These are phyloP conservation scores for Tangara arthus DNA, from an alignment of 2,797 vertebrate genomes.

Conservation along the genomic window DNA sequence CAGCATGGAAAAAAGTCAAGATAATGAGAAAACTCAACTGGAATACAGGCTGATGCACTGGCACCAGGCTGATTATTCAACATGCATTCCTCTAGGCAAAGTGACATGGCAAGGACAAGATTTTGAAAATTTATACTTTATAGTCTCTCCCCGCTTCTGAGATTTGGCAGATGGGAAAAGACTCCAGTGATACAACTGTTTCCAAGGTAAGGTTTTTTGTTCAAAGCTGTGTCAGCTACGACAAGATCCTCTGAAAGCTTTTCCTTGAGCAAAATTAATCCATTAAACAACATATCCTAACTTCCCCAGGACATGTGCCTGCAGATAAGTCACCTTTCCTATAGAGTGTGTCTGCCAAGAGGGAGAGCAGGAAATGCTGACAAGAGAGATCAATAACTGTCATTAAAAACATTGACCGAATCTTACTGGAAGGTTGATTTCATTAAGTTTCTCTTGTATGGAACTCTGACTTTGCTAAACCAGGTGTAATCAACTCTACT, in stretches of 20 bases:
- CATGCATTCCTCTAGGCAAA: background rate
- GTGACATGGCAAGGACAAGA: background rate
- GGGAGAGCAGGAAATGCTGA: background rate
- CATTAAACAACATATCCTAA: slow-evolving; percentile 15
- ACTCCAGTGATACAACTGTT: background rate
- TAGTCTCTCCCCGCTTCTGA: background rate
- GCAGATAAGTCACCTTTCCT: slow-evolving; percentile 7
- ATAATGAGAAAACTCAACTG: slow-evolving; percentile 17
- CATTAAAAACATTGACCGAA: slow-evolving; percentile 5
- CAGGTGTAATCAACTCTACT: background rate
- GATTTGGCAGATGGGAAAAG: background rate
- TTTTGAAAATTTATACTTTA: background rate
- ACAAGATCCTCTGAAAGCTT: slow-evolving; percentile 25
- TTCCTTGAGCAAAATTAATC: slow-evolving; percentile 30
- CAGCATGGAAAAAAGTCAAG: background rate
- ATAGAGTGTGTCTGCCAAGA: background rate
- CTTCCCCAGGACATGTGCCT: background rate
- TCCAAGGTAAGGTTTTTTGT: background rate
- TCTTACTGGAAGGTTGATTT: background rate
- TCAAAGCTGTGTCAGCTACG: background rate
- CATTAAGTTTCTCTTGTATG: background rate
- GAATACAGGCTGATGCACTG: background rate
- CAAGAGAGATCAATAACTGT: background rate
- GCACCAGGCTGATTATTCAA: background rate
- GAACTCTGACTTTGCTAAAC: background rate